Conservation (phyloP, 1,140 invertebrate species). For the Frieseomelitta varia region DNA sequence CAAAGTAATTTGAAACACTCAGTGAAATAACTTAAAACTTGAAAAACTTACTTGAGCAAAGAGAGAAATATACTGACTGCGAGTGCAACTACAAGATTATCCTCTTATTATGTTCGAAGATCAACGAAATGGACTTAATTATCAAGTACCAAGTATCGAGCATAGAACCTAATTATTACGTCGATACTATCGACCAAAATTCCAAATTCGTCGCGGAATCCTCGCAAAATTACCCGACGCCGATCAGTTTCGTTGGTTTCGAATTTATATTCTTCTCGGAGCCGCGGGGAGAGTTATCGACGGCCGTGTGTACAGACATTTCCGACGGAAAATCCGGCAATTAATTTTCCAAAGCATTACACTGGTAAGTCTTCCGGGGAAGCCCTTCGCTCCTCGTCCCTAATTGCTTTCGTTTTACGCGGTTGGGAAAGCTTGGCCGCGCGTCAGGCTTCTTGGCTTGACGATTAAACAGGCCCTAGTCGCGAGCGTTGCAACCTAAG, state of each 20-base stretch:
- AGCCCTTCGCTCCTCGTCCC: slow-evolving; percentile 14
- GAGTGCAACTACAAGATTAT: too few relatives aligned
- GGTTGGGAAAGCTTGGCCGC: slow-evolving; percentile 1
- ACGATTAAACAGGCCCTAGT: slow-evolving; percentile 23
- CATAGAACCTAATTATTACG: too few relatives aligned
- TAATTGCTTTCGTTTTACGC: slow-evolving; percentile 46
- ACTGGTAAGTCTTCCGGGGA: slow-evolving; percentile 40
- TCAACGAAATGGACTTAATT: too few relatives aligned
- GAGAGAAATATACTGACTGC: too few relatives aligned
- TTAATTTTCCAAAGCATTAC: slow-evolving; percentile 38
- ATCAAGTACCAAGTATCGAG: too few relatives aligned
- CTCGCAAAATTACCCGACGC: not conserved
- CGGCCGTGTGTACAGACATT: not conserved
- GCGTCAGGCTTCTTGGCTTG: not conserved
- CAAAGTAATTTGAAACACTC: too few relatives aligned
- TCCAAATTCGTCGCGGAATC: not conserved
- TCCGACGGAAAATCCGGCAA: not conserved
- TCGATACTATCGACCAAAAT: not conserved
- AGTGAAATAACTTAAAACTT: too few relatives aligned
- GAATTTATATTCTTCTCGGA: not conserved
- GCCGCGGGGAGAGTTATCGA: not conserved
- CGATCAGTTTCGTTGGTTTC: not conserved
- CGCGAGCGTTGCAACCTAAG: slow-evolving; percentile 14
- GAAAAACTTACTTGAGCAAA: too few relatives aligned
- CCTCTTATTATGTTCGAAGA: too few relatives aligned